Conservation (phyloP, 2,113 vertebrate genomes). For the Passer montanus region DNA sequence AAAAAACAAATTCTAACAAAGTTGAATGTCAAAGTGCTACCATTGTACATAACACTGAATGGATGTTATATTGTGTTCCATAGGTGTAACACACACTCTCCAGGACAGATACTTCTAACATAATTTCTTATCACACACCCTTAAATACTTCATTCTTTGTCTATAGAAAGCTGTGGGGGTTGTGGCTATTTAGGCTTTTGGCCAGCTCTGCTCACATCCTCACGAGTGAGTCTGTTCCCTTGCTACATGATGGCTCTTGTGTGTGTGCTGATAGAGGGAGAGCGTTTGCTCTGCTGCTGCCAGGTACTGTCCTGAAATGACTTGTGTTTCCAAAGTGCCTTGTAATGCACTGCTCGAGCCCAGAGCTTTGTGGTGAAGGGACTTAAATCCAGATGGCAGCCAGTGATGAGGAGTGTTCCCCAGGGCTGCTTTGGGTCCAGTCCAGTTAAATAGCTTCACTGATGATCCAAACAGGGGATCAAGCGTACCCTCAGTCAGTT, state of each 20-base stretch:
- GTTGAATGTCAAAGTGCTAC: background rate
- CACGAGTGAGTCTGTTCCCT: background rate
- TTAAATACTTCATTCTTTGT: background rate
- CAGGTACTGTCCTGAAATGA: background rate
- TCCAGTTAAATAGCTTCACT: background rate
- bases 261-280: background rate
- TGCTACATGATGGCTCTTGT: accelerated
- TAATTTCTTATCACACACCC: background rate
- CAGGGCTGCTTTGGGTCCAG: background rate
- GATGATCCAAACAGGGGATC: background rate
- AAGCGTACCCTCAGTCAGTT: background rate
- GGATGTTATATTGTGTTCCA: background rate
- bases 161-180: background rate
- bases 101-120: background rate
- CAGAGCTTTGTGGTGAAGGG: background rate
- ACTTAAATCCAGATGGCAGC: background rate
- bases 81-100: background rate
- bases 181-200: background rate
- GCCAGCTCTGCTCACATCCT: background rate
- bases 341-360: background rate
- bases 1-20: background rate
- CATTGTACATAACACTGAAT: background rate
- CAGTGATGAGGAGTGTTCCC: background rate
- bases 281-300: background rate
- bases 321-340: background rate